Conservation (phyloP, 2,797 vertebrate species). For the Coregonus ussuriensis region DNA sequence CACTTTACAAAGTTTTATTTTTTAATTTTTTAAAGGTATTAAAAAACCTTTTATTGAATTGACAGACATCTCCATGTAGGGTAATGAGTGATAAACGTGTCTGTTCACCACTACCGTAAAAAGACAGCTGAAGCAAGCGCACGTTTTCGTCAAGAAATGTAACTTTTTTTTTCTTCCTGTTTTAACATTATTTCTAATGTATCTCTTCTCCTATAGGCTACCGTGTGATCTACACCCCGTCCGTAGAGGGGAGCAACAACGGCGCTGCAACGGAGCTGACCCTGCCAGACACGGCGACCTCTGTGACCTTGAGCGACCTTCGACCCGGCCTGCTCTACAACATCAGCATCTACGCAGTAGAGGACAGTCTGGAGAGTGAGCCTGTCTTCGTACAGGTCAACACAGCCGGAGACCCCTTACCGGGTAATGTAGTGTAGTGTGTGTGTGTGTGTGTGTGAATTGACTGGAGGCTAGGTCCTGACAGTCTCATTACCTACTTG, state of each 20-base stretch:
- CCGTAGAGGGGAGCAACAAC: slow-evolving; percentile 87
- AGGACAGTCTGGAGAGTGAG: slow-evolving; percentile 91
- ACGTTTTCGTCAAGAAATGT: no score
- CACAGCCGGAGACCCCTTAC: slow-evolving; percentile 82
- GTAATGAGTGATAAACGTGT: no score
- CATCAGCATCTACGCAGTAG: slow-evolving; percentile 95
- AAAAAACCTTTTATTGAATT: no score
- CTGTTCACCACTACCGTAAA: no score
- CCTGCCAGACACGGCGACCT: slow-evolving; percentile 89
- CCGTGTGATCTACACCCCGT: slow-evolving; percentile 89
- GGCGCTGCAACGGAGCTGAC: slow-evolving; percentile 84
- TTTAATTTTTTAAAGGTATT: no score
- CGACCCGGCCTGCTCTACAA: slow-evolving; percentile 91
- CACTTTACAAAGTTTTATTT: no score
- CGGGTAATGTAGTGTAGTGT: slow-evolving; percentile 74
- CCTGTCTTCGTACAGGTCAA: slow-evolving; percentile 91
- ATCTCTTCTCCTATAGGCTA: slow-evolving; percentile 79
- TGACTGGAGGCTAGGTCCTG: no score
- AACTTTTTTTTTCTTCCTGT: no score
- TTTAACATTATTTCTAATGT: no score
- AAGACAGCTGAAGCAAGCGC: no score
- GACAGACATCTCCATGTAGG: no score
- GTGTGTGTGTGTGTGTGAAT: background rate
- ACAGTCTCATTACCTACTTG: no score
- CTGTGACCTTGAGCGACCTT: slow-evolving; percentile 91